Evolutionary conservation across 2,888 invertebrate genomes (phyloP).

Genomic region (Eulithis testata): DNA sequence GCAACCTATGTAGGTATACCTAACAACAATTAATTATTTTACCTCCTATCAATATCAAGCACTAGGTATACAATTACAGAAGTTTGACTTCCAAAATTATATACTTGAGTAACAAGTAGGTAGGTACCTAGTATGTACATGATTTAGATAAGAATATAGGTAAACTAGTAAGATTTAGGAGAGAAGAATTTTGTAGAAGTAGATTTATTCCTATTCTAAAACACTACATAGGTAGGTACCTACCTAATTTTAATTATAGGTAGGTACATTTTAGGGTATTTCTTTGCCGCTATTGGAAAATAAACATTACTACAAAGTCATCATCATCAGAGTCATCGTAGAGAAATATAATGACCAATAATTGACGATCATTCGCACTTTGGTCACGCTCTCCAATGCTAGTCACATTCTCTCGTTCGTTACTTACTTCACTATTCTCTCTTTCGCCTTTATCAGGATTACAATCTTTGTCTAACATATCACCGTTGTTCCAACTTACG

Average conservation of each 20-base stretch:
- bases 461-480: conserved; percentile 35
- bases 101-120: conserved; percentile 2
- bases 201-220: conserved; percentile 33
- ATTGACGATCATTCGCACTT: conserved; percentile 64
- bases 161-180: conserved; percentile 41
- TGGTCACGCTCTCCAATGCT: conserved; percentile 51
- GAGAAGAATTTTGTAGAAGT: conserved; percentile 35
- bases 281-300: conserved; percentile 47
- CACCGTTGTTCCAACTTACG: conserved; percentile 32
- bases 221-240: conserved; percentile 3
- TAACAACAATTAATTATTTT: conserved; percentile 11
- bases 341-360: conserved; percentile 69
- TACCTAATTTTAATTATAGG: conserved; percentile 23
- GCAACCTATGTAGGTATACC: conserved; percentile 10
- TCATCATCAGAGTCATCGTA: conserved; percentile 50
- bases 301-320: conserved; percentile 61
- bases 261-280: conserved; percentile 12
- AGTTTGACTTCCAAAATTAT: conserved; percentile 45
- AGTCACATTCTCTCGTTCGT: conserved; percentile 64
- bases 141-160: conserved; percentile 35
- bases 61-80: conserved; percentile 25
- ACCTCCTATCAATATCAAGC: conserved; percentile 8
- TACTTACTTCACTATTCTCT: conserved; percentile 57
- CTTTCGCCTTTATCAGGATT: conserved; percentile 45
- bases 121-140: conserved; percentile 5